Conservation (phyloP, 2,113 vertebrate genomes). For the Elachura formosa region DNA sequence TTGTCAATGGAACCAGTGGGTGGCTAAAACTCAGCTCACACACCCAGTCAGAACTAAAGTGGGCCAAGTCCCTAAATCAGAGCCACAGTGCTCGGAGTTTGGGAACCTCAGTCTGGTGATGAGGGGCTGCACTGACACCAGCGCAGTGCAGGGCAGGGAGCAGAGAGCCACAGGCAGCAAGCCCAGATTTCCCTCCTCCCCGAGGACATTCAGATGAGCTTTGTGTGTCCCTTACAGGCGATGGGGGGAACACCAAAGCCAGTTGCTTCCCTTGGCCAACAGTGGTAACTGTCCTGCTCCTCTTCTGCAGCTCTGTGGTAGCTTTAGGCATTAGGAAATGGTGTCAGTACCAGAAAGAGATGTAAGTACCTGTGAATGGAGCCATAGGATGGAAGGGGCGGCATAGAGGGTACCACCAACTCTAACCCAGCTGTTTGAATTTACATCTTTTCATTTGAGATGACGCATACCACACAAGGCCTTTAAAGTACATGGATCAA, state of each 20-base stretch:
- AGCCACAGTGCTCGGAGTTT: neutral
- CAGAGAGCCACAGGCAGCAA: accelerated
- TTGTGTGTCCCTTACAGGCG: neutral
- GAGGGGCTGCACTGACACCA: neutral
- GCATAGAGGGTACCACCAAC: neutral
- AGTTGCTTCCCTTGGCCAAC: slow-evolving; percentile 46
- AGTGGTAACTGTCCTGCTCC: slow-evolving; percentile 38
- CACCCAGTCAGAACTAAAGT: neutral
- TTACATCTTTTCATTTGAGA: neutral
- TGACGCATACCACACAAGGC: accelerated
- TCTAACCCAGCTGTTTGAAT: neutral
- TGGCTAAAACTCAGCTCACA: neutral
- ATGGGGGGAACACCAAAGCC: neutral
- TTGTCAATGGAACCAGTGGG: accelerated
- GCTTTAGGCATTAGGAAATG: slow-evolving; percentile 64
- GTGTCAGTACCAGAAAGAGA: slow-evolving; percentile 70
- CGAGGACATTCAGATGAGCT: accelerated
- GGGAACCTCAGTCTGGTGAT: neutral
- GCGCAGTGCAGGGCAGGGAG: accelerated
- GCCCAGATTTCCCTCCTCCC: accelerated
- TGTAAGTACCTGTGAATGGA: slow-evolving; percentile 51
- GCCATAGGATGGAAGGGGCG: neutral
- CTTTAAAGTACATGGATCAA: neutral
- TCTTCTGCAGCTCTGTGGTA: slow-evolving; percentile 26
- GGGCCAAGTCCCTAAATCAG: neutral